Conservation (phyloP, 2,113 vertebrate species). For the Recurvirostra avosetta region DNA sequence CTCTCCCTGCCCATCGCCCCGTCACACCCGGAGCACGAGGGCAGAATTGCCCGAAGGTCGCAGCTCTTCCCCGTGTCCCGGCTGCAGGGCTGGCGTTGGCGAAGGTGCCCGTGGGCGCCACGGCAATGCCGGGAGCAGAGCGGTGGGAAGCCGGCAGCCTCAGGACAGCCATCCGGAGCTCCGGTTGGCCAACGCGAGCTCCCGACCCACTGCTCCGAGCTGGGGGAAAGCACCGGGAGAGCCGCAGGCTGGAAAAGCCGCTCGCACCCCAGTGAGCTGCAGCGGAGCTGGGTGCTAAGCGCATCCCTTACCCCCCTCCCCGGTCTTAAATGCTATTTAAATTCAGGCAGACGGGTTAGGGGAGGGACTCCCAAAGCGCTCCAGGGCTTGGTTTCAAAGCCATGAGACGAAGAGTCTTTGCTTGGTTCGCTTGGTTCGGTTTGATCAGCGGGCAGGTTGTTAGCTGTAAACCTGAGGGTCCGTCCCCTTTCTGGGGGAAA, state of each 20-base stretch:
- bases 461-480: not conserved
- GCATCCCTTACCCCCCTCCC: not conserved
- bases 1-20: not conserved
- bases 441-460: rapidly evolving
- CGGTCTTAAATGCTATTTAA: not conserved
- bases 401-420: rapidly evolving
- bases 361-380: not conserved
- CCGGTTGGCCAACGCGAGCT: rapidly evolving
- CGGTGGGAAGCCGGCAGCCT: rapidly evolving
- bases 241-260: not conserved
- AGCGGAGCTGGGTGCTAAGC: not conserved
- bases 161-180: not conserved
- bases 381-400: not conserved
- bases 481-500: not conserved
- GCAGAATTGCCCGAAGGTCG: not conserved
- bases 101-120: rapidly evolving
- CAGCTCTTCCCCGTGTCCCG: rapidly evolving
- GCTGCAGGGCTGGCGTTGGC: not conserved
- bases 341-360: rapidly evolving
- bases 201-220: rapidly evolving
- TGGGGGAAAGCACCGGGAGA: too few relatives aligned
- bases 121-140: not conserved
- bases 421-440: rapidly evolving
- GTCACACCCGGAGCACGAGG: rapidly evolving
- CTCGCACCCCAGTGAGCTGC: rapidly evolving